A percentile compares a stretch with the other conserved stretches of the same genome.
phyloP scores from a whole-genome alignment of 2,113 vertebrate species.

The Thalassoma bifasciatum region DNA sequence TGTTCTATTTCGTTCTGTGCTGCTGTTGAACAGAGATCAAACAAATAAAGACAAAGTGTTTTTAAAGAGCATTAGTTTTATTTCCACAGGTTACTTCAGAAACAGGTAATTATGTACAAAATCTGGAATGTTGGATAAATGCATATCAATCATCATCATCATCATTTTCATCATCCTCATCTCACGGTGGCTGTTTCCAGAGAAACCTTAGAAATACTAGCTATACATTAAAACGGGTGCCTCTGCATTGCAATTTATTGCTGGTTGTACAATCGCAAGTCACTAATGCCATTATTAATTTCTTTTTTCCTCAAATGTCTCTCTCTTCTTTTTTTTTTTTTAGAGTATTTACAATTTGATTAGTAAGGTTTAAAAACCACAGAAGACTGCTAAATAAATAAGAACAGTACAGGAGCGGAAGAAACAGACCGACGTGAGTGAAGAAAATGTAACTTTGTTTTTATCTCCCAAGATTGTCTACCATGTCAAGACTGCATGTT shows the following conservation, averaged over 20 bases:
- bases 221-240: conserved; percentile 84
- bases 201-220: conserved; percentile 82
- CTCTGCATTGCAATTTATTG: conserved; percentile 90
- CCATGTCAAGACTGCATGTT: conserved; percentile 39
- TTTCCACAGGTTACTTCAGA: conserved; percentile 92
- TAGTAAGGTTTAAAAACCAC: conserved; percentile 82
- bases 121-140: conserved; percentile 95
- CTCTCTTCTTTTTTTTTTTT: not conserved
- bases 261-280: conserved; percentile 86
- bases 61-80: conserved; percentile 94
- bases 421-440: conserved; percentile 63
- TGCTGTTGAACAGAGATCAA: not conserved
- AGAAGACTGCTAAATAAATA: conserved; percentile 87
- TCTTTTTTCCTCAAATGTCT: conserved; percentile 65
- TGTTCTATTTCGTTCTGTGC: not conserved
- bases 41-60: conserved; percentile 41
- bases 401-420: conserved; percentile 80
- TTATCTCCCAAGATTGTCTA: conserved; percentile 76
- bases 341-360: conserved; percentile 89
- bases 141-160: conserved; percentile 84
- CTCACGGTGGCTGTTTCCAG: conserved; percentile 82
- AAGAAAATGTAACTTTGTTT: conserved; percentile 55
- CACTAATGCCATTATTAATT: conserved; percentile 83
- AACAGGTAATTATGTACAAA: conserved; percentile 94
- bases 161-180: conserved; percentile 77